phyloP scores from a whole-genome alignment of 1,140 invertebrate species.

The Thereuonema tuberculata region DNA sequence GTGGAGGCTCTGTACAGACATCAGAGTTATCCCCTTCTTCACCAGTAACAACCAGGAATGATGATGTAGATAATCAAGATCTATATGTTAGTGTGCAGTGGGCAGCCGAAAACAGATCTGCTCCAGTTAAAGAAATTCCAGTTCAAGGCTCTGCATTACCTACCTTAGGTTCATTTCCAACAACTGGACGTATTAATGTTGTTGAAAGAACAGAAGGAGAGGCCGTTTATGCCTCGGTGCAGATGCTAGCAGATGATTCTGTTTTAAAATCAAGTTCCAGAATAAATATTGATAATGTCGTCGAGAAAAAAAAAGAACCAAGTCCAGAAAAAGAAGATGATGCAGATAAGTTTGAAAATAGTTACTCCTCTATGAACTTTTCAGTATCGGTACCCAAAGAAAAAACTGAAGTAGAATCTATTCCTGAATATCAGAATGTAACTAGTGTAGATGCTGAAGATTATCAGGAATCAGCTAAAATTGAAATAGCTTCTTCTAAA shows the following conservation, averaged over 20 bases:
- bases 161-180: too few relatives aligned
- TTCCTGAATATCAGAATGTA: too few relatives aligned
- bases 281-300: too few relatives aligned
- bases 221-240: neutral
- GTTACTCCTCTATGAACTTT: too few relatives aligned
- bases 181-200: neutral
- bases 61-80: neutral
- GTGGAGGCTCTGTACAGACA: neutral
- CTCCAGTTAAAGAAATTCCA: too few relatives aligned
- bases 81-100: neutral
- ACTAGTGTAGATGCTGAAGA: constrained; percentile 33
- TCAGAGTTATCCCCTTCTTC: neutral
- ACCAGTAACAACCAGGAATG: neutral
- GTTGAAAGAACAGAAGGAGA: neutral
- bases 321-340: too few relatives aligned
- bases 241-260: neutral
- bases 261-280: neutral
- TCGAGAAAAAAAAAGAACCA: too few relatives aligned
- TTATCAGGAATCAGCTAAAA: neutral
- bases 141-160: too few relatives aligned
- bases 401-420: too few relatives aligned
- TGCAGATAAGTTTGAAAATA: too few relatives aligned
- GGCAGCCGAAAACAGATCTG: neutral
- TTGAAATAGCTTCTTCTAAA: neutral
- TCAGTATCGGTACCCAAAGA: too few relatives aligned